Evolutionary conservation across 2,113 vertebrate genomes (phyloP).

Genomic region (Lophochroa leadbeateri): DNA sequence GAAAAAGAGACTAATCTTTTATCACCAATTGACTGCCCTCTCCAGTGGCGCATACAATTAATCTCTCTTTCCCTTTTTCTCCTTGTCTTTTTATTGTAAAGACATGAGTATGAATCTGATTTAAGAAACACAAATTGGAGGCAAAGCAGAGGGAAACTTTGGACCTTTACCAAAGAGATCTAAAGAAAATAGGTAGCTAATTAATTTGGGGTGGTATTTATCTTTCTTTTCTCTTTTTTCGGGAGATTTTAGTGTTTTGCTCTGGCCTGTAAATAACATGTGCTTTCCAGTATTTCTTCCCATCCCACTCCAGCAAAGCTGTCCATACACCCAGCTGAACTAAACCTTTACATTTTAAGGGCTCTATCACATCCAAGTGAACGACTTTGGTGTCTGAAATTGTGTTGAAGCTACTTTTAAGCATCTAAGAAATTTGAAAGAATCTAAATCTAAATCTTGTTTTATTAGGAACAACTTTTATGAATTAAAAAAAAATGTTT

Average conservation of each 20-base stretch:
- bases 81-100: not conserved
- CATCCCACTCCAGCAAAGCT: not conserved
- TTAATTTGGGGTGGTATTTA: not conserved
- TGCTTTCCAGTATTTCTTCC: not conserved
- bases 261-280: not conserved
- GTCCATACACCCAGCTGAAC: fast-evolving
- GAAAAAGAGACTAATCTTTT: not conserved
- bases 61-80: not conserved
- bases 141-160: not conserved
- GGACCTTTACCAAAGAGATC: not conserved
- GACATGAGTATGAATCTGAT: not conserved
- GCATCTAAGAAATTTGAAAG: not conserved
- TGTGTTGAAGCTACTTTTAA: not conserved
- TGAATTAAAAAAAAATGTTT: not conserved
- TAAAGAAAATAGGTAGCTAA: not conserved
- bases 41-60: not conserved
- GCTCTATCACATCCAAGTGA: fast-evolving
- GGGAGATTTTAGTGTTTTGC: not conserved
- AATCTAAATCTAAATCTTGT: not conserved
- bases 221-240: not conserved
- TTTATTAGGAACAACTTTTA: not conserved
- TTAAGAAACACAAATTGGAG: not conserved
- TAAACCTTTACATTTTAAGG: not conserved
- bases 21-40: not conserved
- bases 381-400: not conserved